Conservation (phyloP, 2,888 invertebrate species). For the Hypsopygia costalis region DNA sequence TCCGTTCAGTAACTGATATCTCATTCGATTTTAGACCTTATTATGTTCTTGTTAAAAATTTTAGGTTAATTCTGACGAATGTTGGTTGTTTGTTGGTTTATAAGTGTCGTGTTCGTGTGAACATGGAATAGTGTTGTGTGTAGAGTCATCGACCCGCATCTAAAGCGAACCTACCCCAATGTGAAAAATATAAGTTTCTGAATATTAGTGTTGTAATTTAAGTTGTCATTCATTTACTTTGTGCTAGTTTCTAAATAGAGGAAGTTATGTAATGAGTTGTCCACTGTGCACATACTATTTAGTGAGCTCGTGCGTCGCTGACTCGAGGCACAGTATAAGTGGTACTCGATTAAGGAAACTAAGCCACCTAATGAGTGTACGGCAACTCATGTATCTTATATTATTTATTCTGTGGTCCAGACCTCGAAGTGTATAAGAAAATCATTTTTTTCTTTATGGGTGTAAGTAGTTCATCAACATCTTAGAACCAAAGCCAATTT, state of each 20-base stretch:
- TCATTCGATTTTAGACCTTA: slow-evolving; percentile 26
- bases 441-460: no score
- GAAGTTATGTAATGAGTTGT: slow-evolving; percentile 1
- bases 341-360: no score
- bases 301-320: no score
- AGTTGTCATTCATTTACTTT: slow-evolving; percentile 26
- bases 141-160: slow-evolving; percentile 68
- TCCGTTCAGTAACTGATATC: slow-evolving; percentile 16
- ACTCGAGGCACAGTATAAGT: no score
- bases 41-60: slow-evolving; percentile 11
- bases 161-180: slow-evolving; percentile 68
- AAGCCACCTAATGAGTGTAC: no score
- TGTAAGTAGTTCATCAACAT: no score
- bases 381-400: no score
- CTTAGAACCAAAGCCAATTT: no score
- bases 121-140: slow-evolving; percentile 23
- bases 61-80: slow-evolving; percentile 20
- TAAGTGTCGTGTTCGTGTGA: slow-evolving; percentile 32
- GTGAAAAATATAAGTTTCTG: slow-evolving; percentile 49
- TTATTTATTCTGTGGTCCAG: no score
- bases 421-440: no score
- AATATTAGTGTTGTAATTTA: slow-evolving; percentile 32
- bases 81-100: slow-evolving; percentile 24
- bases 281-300: no score
- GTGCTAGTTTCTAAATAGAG: slow-evolving; percentile 17